Evolutionary conservation across 2,797 vertebrate genomes (phyloP).

Genomic region (Poecilia velifera): DNA sequence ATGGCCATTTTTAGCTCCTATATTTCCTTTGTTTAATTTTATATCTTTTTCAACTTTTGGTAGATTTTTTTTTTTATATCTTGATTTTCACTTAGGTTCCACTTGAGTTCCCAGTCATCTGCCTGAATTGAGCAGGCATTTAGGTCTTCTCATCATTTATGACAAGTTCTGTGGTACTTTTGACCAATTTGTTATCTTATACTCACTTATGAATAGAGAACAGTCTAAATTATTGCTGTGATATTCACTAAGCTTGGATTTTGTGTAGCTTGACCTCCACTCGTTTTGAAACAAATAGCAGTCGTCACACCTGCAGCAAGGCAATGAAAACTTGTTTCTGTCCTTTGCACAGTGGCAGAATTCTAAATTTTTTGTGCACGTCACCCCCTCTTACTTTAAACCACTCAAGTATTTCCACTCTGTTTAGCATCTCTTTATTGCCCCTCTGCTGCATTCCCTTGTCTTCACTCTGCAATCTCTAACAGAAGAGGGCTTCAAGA

Average conservation of each 20-base stretch:
- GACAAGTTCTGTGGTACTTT: not conserved
- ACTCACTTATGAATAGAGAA: conserved; percentile 22
- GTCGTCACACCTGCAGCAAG: not conserved
- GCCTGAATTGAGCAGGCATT: not conserved
- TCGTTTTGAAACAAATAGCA: not conserved
- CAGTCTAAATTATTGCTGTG: conserved; percentile 58
- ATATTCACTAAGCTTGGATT: conserved; percentile 51
- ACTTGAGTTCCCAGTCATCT: not conserved
- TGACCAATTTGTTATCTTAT: conserved; percentile 5
- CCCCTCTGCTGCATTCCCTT: conserved; percentile 64
- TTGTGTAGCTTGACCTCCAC: not conserved
- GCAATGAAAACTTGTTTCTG: conserved; percentile 51
- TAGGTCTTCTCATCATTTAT: not conserved
- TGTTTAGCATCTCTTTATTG: conserved; percentile 52
- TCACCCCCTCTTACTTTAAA: conserved; percentile 55
- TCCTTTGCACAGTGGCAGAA: conserved; percentile 59
- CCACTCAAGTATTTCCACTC: conserved; percentile 46
- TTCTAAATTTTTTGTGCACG: conserved; percentile 60
- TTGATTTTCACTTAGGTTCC: not conserved
- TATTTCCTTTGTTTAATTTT: not conserved
- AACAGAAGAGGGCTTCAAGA: conserved; percentile 81
- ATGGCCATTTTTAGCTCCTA: not conserved
- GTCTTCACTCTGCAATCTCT: conserved; percentile 67
- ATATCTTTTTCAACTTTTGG: not conserved
- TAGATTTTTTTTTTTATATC: not conserved